phyloP scores from a whole-genome alignment of 2,888 invertebrate species.

The Thysanoteuthis rhombus region DNA sequence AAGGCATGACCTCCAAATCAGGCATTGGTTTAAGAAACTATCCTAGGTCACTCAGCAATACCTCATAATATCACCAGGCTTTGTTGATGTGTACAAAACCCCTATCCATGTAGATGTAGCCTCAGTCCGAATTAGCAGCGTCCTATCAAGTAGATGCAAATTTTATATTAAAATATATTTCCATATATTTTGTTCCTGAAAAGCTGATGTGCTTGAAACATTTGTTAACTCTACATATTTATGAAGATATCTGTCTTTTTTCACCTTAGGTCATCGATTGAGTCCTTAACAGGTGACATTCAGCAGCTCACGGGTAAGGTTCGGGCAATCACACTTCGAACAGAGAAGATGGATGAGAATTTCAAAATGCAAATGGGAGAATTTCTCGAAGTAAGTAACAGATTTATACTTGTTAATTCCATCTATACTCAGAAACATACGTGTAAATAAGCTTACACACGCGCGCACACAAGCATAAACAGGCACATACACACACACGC shows the following conservation, averaged over 20 bases:
- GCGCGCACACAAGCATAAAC: neutral
- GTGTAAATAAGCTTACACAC: neutral
- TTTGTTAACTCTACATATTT: no score
- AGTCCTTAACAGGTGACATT: conserved; percentile 53
- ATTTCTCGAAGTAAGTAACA: conserved; percentile 52
- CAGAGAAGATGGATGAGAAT: conserved; percentile 51
- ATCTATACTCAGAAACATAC: neutral
- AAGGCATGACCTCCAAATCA: no score
- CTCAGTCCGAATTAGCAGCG: no score
- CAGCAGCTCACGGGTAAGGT: conserved; percentile 51
- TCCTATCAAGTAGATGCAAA: no score
- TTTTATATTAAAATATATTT: neutral
- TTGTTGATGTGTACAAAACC: no score
- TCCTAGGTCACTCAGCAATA: no score
- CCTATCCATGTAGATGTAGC: no score
- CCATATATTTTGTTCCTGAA: neutral
- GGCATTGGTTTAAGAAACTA: no score
- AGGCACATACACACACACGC: neutral
- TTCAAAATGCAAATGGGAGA: conserved; percentile 55
- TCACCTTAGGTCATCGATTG: conserved; percentile 52
- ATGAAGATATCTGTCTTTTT: neutral
- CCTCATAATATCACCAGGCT: no score
- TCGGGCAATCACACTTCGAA: conserved; percentile 48
- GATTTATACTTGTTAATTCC: neutral
- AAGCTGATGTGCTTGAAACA: no score